These are phyloP conservation scores for Pachypanchax playfairii DNA, from an alignment of 2,113 vertebrate genomes.

Conservation along the genomic window DNA sequence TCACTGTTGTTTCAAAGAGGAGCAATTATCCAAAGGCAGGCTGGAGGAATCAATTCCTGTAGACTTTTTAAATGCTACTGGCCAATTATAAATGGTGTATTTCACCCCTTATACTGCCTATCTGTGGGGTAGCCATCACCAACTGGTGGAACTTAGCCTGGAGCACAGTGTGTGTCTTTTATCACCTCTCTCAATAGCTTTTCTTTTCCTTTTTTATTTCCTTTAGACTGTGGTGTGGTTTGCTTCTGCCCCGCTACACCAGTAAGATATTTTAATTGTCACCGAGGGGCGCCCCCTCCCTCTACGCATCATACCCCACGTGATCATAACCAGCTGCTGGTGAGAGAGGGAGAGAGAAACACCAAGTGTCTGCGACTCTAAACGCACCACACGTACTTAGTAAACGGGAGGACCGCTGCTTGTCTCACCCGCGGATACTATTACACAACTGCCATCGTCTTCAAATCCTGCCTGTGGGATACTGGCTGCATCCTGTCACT, in stretches of 20 bases:
- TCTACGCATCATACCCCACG: constrained; percentile 63
- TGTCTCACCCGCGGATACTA: constrained; percentile 64
- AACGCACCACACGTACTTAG: constrained; percentile 55
- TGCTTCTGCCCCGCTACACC: constrained; percentile 39
- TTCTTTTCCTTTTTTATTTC: constrained; percentile 5
- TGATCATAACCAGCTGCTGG: constrained; percentile 76
- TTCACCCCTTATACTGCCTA: constrained; percentile 23
- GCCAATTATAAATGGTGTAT: constrained; percentile 65
- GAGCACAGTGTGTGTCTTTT: constrained; percentile 7
- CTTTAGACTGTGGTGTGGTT: constrained; percentile 18
- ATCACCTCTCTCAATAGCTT: not conserved
- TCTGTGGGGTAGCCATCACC: constrained; percentile 17
- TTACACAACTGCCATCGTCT: constrained; percentile 19
- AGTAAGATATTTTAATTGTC: constrained; percentile 51
- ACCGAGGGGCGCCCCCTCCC: constrained; percentile 36
- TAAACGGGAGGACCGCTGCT: constrained; percentile 52
- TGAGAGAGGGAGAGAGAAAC: constrained; percentile 35
- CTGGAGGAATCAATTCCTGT: constrained; percentile 71
- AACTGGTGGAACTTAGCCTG: not conserved
- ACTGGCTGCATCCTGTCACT: constrained; percentile 39
- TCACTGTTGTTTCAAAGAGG: constrained; percentile 65
- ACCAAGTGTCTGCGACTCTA: constrained; percentile 45
- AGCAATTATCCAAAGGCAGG: constrained; percentile 67
- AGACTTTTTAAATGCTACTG: constrained; percentile 66
- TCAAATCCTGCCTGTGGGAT: constrained; percentile 48